Evolutionary conservation across 2,797 vertebrate genomes (phyloP).

Genomic region (Pelochelys cantorii): DNA sequence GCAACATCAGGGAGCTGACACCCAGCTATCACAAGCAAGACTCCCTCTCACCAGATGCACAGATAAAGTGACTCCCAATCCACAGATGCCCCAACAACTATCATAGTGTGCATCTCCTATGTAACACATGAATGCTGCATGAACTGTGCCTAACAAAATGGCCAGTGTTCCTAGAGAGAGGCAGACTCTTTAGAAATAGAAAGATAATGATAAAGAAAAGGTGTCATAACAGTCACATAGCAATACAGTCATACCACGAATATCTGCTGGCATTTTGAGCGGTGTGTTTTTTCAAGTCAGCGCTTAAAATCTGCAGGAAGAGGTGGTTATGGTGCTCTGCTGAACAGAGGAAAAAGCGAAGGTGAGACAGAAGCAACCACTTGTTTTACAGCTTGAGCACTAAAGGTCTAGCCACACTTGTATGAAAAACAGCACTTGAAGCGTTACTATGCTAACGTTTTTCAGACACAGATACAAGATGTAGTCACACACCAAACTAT

Average conservation of each 20-base stretch:
- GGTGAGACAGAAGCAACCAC: neutral
- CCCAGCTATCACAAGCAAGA: neutral
- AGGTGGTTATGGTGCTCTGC: neutral
- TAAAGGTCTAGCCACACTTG: fast-evolving
- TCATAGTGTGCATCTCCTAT: neutral
- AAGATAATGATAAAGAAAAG: neutral
- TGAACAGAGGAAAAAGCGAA: neutral
- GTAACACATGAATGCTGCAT: neutral
- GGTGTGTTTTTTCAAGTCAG: neutral
- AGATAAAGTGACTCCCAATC: neutral
- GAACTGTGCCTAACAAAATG: neutral
- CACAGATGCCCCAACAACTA: neutral
- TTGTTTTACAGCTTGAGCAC: neutral
- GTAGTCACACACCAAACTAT: neutral
- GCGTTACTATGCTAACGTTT: neutral
- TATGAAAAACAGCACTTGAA: constrained; percentile 9
- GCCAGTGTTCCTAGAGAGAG: neutral
- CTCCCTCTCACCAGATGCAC: neutral
- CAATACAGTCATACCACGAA: neutral
- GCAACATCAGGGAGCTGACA: neutral
- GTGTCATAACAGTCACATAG: neutral
- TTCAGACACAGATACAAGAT: neutral
- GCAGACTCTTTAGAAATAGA: neutral
- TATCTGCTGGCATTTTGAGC: neutral
- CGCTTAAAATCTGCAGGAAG: neutral